These are phyloP conservation scores for Lasioglossum oenotherae DNA, from an alignment of 2,888 invertebrate genomes.

Conservation along the genomic window DNA sequence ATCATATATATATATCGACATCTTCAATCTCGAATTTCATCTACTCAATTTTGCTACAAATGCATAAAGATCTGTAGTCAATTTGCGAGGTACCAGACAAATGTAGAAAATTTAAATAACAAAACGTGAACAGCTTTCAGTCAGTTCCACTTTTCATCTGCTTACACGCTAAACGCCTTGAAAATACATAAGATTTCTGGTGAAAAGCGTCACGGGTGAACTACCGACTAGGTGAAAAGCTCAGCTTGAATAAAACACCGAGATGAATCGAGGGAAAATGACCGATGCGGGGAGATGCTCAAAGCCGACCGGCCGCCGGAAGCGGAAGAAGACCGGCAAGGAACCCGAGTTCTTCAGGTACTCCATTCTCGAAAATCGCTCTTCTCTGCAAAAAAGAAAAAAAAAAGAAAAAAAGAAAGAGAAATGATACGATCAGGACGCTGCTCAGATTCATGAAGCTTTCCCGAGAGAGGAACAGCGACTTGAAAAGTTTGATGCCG, in stretches of 20 bases:
- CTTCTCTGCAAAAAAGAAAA: background rate
- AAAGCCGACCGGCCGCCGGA: conserved; percentile 54
- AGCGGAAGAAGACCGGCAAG: background rate
- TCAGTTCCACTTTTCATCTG: background rate
- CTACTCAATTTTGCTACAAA: too few species aligned
- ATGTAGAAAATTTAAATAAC: background rate
- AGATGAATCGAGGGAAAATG: conserved; percentile 61
- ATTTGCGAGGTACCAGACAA: too few species aligned
- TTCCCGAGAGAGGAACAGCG: background rate
- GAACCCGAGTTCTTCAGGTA: conserved; percentile 20
- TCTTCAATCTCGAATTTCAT: too few species aligned
- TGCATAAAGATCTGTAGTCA: too few species aligned
- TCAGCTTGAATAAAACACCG: conserved; percentile 57
- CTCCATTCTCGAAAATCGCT: background rate
- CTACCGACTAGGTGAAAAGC: conserved; percentile 50
- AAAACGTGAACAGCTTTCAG: background rate
- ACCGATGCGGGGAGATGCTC: conserved; percentile 64
- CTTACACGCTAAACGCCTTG: background rate
- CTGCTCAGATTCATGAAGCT: background rate
- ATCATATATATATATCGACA: too few species aligned
- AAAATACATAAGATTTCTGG: background rate
- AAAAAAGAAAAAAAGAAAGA: background rate
- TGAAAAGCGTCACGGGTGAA: conserved; percentile 33
- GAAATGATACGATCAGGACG: conserved; percentile 1
- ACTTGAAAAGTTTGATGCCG: background rate